Evolutionary conservation across 2,113 vertebrate species (phyloP).

Genomic region (Leptobrachium ailaonicum): DNA sequence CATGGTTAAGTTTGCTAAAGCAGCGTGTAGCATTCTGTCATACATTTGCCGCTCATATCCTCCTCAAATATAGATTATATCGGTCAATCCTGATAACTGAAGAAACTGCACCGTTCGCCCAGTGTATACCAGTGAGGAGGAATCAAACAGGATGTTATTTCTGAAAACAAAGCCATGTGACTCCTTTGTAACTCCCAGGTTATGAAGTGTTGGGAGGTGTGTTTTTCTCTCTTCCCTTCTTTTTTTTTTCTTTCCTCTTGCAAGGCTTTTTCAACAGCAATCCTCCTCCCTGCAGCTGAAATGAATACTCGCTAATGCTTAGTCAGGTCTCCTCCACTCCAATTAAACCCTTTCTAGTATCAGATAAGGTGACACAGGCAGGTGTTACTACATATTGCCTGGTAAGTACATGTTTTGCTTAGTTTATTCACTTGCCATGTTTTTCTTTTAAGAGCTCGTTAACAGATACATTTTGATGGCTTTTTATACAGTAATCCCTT

Average conservation of each 20-base stretch:
- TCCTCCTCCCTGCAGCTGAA: slow-evolving; percentile 29
- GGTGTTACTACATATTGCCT: not conserved
- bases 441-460: no score
- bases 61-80: not conserved
- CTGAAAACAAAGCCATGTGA: slow-evolving; percentile 20
- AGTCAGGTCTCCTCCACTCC: not conserved
- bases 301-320: not conserved
- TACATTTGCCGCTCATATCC: not conserved
- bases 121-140: slow-evolving; percentile 6
- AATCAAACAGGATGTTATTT: slow-evolving; percentile 24
- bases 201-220: slow-evolving; percentile 14
- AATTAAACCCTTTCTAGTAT: slow-evolving; percentile 6
- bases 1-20: not conserved
- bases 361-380: not conserved
- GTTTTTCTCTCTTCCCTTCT: not conserved
- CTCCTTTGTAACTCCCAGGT: slow-evolving; percentile 8
- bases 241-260: not conserved
- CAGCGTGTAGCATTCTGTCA: not conserved
- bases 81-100: slow-evolving; percentile 2
- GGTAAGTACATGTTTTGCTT: slow-evolving; percentile 2
- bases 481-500: no score
- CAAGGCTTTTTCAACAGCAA: slow-evolving; percentile 9
- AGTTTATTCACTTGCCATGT: no score
- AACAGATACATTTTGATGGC: no score
- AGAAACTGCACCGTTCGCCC: slow-evolving; percentile 14